Conservation (phyloP, 1,140 invertebrate genomes). For the Diploscapter pachys region DNA sequence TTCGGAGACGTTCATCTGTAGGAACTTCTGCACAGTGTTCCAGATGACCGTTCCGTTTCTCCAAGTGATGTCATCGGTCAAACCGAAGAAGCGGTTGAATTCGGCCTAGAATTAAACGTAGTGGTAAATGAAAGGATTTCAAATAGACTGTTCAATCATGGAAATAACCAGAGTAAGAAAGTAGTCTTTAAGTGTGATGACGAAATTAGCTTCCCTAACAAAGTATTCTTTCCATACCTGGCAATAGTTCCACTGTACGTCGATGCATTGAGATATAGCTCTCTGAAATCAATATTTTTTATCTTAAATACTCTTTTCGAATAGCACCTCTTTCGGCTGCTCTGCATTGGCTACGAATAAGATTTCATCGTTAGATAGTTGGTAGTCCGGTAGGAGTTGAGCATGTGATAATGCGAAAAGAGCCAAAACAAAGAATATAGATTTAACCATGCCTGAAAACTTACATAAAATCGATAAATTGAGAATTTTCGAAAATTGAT, state of each 20-base stretch:
- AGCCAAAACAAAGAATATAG: no score
- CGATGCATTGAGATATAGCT: constrained; percentile 1
- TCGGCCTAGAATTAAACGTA: constrained; percentile 1
- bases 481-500: no score
- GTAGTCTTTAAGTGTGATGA: no score
- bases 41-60: constrained; percentile 18
- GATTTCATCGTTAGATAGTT: background rate
- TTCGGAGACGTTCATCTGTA: constrained; percentile 20
- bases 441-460: no score
- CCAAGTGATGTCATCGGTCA: constrained; percentile 12
- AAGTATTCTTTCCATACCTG: background rate
- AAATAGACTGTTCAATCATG: background rate
- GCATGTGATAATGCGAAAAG: no score
- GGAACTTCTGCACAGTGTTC: constrained; percentile 11
- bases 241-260: background rate
- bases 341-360: background rate
- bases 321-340: background rate
- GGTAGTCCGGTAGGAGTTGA: background rate
- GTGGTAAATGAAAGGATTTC: background rate
- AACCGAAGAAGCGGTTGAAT: constrained; percentile 15
- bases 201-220: no score
- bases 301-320: background rate
- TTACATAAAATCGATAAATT: no score
- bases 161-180: no score
- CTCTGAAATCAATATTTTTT: constrained; percentile 1